Percentiles rank a stretch among this genome's conserved stretches.
Conservation (phyloP, 2,888 invertebrate species). For the Galeruca laticollis region DNA sequence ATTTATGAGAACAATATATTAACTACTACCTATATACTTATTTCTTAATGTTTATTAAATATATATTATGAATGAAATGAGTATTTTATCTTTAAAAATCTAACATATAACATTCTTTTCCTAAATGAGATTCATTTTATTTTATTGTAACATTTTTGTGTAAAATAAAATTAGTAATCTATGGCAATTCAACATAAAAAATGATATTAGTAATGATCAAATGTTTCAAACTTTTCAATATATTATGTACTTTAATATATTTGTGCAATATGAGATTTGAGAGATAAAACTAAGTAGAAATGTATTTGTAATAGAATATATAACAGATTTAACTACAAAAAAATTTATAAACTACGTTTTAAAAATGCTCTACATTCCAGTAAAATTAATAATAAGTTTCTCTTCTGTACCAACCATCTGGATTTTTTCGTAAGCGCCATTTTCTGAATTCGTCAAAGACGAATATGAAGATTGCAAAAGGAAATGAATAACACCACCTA, state of each 20-base stretch:
- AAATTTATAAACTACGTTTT: constrained; percentile 22
- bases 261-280: neutral
- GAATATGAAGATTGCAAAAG: constrained; percentile 83
- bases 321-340: constrained; percentile 10
- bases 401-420: constrained; percentile 79
- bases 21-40: neutral
- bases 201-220: neutral
- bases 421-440: constrained; percentile 76
- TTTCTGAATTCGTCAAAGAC: constrained; percentile 83
- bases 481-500: constrained; percentile 72
- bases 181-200: neutral
- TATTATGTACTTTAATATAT: neutral
- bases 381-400: constrained; percentile 79
- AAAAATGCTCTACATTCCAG: constrained; percentile 17
- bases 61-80: neutral
- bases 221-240: neutral
- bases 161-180: neutral
- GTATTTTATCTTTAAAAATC: neutral
- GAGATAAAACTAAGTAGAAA: neutral
- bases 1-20: neutral
- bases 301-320: neutral
- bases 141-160: neutral
- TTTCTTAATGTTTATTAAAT: neutral
- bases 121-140: neutral
- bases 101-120: neutral